A percentile compares a stretch with the other conserved stretches of the same genome.
Evolutionary conservation across 2,888 invertebrate genomes (phyloP).

Genomic region (Hirtodrosophila histrioides): DNA sequence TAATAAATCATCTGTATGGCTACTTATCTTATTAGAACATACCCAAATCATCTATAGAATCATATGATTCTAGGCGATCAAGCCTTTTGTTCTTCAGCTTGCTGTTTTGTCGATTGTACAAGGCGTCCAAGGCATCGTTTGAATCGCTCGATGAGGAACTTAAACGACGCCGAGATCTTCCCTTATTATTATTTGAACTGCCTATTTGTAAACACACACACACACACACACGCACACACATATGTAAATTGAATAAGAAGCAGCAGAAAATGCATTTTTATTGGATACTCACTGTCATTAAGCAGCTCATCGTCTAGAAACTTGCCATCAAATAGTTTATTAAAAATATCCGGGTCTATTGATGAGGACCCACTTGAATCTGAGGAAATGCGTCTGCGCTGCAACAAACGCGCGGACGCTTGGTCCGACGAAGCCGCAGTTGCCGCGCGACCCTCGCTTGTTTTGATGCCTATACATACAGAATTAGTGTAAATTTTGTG

Average conservation of each 20-base stretch:
- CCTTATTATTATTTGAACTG: slow-evolving; percentile 19
- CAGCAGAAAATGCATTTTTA: not conserved
- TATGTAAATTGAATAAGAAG: not conserved
- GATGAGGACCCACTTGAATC: slow-evolving; percentile 74
- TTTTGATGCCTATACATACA: slow-evolving; percentile 49
- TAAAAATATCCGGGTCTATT: slow-evolving; percentile 79
- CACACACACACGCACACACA: not conserved
- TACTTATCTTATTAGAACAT: slow-evolving; percentile 6
- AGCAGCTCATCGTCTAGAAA: slow-evolving; percentile 69
- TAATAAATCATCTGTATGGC: no score
- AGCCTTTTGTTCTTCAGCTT: slow-evolving; percentile 39
- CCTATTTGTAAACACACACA: slow-evolving; percentile 5
- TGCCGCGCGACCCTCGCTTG: slow-evolving; percentile 35
- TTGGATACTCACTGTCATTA: slow-evolving; percentile 46
- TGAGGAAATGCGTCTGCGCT: slow-evolving; percentile 52
- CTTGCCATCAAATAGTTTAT: slow-evolving; percentile 77
- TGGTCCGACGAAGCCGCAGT: slow-evolving; percentile 28
- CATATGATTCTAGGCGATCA: slow-evolving; percentile 59
- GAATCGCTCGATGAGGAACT: slow-evolving; percentile 63
- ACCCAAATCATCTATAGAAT: slow-evolving; percentile 78
- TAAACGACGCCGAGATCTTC: slow-evolving; percentile 15
- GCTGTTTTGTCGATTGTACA: slow-evolving; percentile 43
- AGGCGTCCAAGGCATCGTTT: slow-evolving; percentile 55
- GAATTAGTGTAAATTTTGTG: not conserved
- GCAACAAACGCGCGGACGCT: slow-evolving; percentile 15